These are phyloP conservation scores for Porites rus DNA, from an alignment of 92 coral and sea anemone genomes.

Conservation along the genomic window DNA sequence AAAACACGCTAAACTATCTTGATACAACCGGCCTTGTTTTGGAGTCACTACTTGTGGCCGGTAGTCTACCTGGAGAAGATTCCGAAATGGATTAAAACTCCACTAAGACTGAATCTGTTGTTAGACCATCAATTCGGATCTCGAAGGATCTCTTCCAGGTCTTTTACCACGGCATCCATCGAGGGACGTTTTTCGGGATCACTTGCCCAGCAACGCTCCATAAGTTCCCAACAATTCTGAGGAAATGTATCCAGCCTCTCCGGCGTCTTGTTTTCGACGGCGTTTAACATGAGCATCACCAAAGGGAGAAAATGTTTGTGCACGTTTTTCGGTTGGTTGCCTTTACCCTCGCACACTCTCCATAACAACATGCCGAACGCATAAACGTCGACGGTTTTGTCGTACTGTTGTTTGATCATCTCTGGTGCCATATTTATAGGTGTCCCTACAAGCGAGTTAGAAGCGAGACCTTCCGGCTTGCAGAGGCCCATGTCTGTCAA, in stretches of 20 bases:
- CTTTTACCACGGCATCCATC: constrained; percentile 54
- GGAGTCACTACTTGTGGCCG: too few species aligned
- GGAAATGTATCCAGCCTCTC: constrained; percentile 62
- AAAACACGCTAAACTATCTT: too few species aligned
- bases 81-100: not conserved
- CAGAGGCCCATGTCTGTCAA: constrained; percentile 83
- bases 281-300: constrained; percentile 71
- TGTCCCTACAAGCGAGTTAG: constrained; percentile 72
- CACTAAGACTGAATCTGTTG: not conserved
- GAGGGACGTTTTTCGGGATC: constrained; percentile 66
- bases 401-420: constrained; percentile 64
- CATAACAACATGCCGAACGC: constrained; percentile 79
- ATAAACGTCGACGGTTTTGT: constrained; percentile 72
- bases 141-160: constrained; percentile 46
- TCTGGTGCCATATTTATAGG: constrained; percentile 81
- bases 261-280: constrained; percentile 69
- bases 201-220: constrained; percentile 74
- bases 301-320: constrained; percentile 61
- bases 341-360: constrained; percentile 79
- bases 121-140: constrained; percentile 1
- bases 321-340: constrained; percentile 74
- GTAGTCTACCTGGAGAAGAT: too few species aligned
- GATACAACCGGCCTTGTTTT: too few species aligned
- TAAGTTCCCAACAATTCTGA: constrained; percentile 68
- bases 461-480: constrained; percentile 71